phyloP scores from a whole-genome alignment of 2,113 vertebrate species.

The Entelurus aequoreus region DNA sequence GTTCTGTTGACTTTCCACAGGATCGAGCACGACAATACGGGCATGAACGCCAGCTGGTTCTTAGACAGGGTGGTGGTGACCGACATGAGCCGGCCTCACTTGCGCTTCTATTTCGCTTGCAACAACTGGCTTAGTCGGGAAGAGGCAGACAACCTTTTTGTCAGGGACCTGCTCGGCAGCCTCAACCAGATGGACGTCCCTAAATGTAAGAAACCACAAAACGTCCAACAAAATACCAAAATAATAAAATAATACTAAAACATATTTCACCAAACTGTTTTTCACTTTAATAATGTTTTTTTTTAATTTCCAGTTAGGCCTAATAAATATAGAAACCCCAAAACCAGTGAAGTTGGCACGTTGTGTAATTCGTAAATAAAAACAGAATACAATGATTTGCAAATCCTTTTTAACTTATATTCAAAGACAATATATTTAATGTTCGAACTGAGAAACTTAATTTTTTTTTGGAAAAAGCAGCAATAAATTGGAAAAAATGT shows the following conservation, averaged over 20 bases:
- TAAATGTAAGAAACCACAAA: conserved; percentile 76
- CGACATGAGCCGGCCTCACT: conserved; percentile 91
- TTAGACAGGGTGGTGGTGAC: conserved; percentile 87
- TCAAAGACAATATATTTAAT: too few relatives aligned
- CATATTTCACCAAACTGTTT: too few relatives aligned
- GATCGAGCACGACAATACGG: conserved; percentile 96
- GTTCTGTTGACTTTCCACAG: conserved; percentile 55
- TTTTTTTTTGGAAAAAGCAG: too few relatives aligned
- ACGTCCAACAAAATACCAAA: conserved; percentile 7
- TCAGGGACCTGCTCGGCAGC: conserved; percentile 89
- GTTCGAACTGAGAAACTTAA: too few relatives aligned
- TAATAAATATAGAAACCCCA: too few relatives aligned
- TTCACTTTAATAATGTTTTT: too few relatives aligned
- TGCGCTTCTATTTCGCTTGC: conserved; percentile 90
- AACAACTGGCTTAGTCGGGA: conserved; percentile 94
- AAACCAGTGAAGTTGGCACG: too few relatives aligned
- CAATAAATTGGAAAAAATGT: too few relatives aligned
- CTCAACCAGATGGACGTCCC: conserved; percentile 91
- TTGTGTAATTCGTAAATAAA: too few relatives aligned
- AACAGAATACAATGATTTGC: too few relatives aligned
- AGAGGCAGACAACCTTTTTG: conserved; percentile 85
- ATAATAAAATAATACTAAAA: not conserved
- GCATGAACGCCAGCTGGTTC: conserved; percentile 90
- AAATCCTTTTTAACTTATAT: too few relatives aligned
- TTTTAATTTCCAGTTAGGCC: too few relatives aligned